These are phyloP conservation scores for Aphelenchoides fujianensis DNA, from an alignment of 1,140 invertebrate genomes.

Conservation along the genomic window DNA sequence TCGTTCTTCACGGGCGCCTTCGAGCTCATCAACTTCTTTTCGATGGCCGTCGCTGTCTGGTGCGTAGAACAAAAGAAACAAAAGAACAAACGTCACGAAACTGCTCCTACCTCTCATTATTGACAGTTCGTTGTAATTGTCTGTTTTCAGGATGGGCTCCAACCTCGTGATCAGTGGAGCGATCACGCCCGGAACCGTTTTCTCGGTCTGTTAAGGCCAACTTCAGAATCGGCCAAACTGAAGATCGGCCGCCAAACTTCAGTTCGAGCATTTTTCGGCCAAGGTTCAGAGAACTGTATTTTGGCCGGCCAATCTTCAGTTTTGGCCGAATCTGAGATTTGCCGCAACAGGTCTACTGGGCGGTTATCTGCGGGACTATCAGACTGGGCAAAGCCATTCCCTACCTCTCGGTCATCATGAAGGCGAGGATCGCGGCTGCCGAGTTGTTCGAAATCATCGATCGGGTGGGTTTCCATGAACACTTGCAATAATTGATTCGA, in stretches of 20 bases:
- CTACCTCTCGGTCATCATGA: constrained; percentile 23
- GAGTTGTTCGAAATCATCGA: constrained; percentile 77
- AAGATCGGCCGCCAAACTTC: too few relatives aligned
- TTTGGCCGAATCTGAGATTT: too few relatives aligned
- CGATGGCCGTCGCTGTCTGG: constrained; percentile 36
- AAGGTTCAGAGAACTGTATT: too few relatives aligned
- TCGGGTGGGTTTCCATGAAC: constrained; percentile 58
- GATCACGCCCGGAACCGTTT: constrained; percentile 35
- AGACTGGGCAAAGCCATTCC: constrained; percentile 30
- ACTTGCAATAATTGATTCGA: neutral
- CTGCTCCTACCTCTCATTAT: neutral
- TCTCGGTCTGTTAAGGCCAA: constrained; percentile 21
- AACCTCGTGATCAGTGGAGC: constrained; percentile 25
- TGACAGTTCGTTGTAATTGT: neutral
- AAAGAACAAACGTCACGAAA: neutral
- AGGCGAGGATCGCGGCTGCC: constrained; percentile 73
- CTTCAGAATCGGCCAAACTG: too few relatives aligned
- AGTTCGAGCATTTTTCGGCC: too few relatives aligned
- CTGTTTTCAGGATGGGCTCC: constrained; percentile 18
- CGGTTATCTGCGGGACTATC: constrained; percentile 24
- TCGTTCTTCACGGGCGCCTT: constrained; percentile 67
- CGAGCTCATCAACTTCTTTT: constrained; percentile 68
- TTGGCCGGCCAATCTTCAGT: too few relatives aligned
- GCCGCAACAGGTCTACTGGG: constrained; percentile 65
- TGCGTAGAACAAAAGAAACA: constrained; percentile 18